These are phyloP conservation scores for Atherinomorus stipes DNA, from an alignment of 2,113 vertebrate genomes.

Conservation along the genomic window DNA sequence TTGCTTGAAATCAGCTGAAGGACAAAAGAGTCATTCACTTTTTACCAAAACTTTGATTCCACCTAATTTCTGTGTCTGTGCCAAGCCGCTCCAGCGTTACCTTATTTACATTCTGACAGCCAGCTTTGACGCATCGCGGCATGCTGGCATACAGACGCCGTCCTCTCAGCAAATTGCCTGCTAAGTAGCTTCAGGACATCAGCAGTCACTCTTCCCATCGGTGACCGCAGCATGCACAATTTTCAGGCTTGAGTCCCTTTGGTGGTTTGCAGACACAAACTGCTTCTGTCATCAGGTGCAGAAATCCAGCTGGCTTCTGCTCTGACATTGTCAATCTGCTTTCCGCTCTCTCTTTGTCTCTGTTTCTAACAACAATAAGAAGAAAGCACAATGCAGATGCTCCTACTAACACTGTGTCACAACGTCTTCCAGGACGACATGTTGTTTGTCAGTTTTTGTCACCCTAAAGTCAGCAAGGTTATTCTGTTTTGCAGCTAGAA, in stretches of 20 bases:
- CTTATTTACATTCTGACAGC: constrained; percentile 66
- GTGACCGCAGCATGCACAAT: constrained; percentile 40
- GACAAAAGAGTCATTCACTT: constrained; percentile 19
- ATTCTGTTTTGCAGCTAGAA: neutral
- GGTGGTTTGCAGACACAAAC: constrained; percentile 38
- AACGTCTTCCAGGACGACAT: constrained; percentile 23
- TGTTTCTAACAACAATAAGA: constrained; percentile 21
- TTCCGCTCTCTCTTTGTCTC: neutral
- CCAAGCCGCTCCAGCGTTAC: constrained; percentile 40
- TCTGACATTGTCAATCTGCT: constrained; percentile 21
- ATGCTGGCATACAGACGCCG: constrained; percentile 48
- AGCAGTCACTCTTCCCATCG: constrained; percentile 41
- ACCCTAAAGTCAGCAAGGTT: constrained; percentile 17
- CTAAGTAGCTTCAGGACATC: constrained; percentile 68
- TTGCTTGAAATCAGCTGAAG: neutral
- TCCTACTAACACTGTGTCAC: constrained; percentile 41
- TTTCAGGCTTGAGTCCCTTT: constrained; percentile 49
- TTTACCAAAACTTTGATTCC: constrained; percentile 36
- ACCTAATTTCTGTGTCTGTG: constrained; percentile 43
- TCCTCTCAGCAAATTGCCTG: constrained; percentile 64
- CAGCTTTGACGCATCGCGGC: constrained; percentile 56
- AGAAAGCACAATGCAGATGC: constrained; percentile 33
- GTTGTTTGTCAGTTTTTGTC: constrained; percentile 37
- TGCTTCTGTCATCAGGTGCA: constrained; percentile 39
- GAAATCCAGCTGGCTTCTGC: constrained; percentile 39